These are phyloP conservation scores for Girardia tigrina DNA, from an alignment of 2,888 invertebrate species.

Conservation along the genomic window DNA sequence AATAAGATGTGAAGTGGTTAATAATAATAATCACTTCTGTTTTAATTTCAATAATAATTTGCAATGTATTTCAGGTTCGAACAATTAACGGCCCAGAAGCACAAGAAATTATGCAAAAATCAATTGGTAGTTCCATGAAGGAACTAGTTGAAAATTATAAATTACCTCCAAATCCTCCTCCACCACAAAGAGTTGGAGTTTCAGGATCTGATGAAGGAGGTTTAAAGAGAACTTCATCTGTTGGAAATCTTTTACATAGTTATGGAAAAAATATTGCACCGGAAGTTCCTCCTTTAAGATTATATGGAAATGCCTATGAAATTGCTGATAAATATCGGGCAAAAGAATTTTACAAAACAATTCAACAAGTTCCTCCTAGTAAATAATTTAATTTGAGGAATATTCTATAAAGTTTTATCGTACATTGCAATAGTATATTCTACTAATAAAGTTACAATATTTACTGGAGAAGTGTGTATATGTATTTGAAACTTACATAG, in stretches of 20 bases:
- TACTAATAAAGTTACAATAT: too few species aligned
- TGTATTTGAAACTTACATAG: too few species aligned
- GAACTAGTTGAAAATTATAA: neutral
- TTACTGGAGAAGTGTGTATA: too few species aligned
- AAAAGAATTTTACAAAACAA: neutral
- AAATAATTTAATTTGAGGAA: neutral
- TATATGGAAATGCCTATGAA: neutral
- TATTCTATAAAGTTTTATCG: too few species aligned
- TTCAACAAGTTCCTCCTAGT: neutral
- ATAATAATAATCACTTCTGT: too few species aligned
- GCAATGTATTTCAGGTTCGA: neutral
- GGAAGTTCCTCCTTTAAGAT: neutral
- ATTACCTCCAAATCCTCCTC: neutral
- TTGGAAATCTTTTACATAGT: neutral
- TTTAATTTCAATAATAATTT: too few species aligned
- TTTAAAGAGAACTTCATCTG: neutral
- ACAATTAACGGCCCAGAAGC: neutral
- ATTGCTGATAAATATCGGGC: neutral
- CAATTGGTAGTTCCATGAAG: neutral
- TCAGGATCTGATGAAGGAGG: neutral
- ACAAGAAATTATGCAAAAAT: neutral
- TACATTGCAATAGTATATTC: too few species aligned
- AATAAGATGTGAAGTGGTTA: too few species aligned
- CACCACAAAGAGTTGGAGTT: neutral
- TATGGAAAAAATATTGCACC: neutral